These are phyloP conservation scores for Platycheirus rosarum DNA, from an alignment of 2,888 invertebrate genomes.

Conservation along the genomic window DNA sequence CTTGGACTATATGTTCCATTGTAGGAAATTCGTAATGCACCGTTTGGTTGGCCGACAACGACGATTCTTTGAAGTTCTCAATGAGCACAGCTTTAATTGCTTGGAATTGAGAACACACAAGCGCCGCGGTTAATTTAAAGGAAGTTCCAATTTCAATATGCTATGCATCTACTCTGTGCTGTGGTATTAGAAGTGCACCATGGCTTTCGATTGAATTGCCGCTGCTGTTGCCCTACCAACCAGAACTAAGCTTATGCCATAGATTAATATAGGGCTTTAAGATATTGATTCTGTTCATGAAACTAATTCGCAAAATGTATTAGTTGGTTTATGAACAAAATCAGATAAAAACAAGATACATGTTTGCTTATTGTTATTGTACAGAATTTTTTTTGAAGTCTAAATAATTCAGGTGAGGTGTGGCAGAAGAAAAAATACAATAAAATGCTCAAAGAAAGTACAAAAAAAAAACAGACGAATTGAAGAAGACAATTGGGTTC, in stretches of 20 bases:
- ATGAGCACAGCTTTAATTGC: constrained; percentile 30
- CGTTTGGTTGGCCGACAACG: background rate
- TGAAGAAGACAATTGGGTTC: no score
- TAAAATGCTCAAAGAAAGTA: no score
- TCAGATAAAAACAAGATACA: no score
- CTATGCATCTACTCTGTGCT: constrained; percentile 8
- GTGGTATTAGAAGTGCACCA: constrained; percentile 30
- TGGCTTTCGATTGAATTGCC: no score
- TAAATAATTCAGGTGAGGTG: no score
- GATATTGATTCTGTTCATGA: constrained; percentile 36
- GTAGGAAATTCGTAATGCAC: constrained; percentile 1
- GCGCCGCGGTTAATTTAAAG: background rate
- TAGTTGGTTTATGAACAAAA: no score
- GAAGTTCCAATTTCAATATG: constrained; percentile 26
- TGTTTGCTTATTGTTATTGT: no score
- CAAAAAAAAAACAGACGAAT: no score
- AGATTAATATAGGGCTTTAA: constrained; percentile 2
- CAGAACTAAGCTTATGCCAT: background rate
- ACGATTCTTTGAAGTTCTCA: constrained; percentile 47
- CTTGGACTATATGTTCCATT: no score
- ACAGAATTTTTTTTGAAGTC: no score
- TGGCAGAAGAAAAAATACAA: no score
- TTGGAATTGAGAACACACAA: background rate
- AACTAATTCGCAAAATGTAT: no score
- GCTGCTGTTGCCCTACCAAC: background rate